Conservation (phyloP, 2,888 invertebrate genomes). For the Tridacna crocea region DNA sequence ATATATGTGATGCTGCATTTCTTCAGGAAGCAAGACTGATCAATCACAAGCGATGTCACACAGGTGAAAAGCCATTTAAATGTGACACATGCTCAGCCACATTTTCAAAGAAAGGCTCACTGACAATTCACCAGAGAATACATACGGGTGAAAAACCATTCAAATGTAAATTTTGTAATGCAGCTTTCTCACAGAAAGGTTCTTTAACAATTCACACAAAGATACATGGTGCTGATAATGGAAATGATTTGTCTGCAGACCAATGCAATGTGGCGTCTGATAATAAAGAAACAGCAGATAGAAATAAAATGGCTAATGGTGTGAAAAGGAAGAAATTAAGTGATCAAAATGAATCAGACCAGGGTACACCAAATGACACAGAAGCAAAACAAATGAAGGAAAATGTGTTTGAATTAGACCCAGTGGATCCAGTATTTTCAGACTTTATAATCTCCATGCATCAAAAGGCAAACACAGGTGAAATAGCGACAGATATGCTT, state of each 20-base stretch:
- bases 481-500: conserved; percentile 1
- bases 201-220: not conserved
- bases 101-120: not conserved
- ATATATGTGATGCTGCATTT: not conserved
- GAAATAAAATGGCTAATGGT: not conserved
- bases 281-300: not conserved
- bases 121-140: conserved; percentile 1
- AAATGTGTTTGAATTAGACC: conserved; percentile 8
- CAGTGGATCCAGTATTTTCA: conserved; percentile 8
- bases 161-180: not conserved
- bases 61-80: conserved; percentile 1
- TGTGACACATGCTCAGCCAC: not conserved
- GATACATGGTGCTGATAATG: not conserved
- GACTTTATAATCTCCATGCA: conserved; percentile 8
- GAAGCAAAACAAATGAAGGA: not conserved
- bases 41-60: not conserved
- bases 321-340: not conserved
- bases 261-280: not conserved
- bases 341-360: not conserved
- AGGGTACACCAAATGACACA: not conserved
- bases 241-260: not conserved
- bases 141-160: conserved; percentile 2
- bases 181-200: conserved; percentile 13
- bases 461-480: conserved; percentile 8
- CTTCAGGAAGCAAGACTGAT: not conserved